Evolutionary conservation across 2,888 invertebrate genomes (phyloP).

Genomic region (Hyppa rectilinea): DNA sequence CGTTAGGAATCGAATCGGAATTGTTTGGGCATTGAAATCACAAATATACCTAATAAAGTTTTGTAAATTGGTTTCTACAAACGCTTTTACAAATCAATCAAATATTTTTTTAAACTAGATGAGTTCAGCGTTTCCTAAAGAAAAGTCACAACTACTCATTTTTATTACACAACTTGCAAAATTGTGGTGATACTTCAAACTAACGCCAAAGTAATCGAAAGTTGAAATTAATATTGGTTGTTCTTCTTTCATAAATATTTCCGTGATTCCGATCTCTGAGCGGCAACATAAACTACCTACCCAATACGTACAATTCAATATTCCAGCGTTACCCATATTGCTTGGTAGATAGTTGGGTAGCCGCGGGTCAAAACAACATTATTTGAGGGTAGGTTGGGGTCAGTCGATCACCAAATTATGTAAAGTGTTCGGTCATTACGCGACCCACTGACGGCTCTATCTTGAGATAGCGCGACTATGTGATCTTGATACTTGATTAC

Average conservation of each 20-base stretch:
- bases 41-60: too few species aligned
- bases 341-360: constrained; percentile 49
- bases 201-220: neutral
- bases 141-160: too few species aligned
- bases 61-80: too few species aligned
- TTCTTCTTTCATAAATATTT: neutral
- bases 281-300: constrained; percentile 11
- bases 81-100: too few species aligned
- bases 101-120: too few species aligned
- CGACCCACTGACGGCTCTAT: constrained; percentile 81
- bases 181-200: neutral
- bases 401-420: constrained; percentile 87
- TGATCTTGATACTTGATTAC: constrained; percentile 77
- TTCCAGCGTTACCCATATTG: constrained; percentile 49
- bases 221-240: neutral
- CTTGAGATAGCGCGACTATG: constrained; percentile 58
- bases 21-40: neutral
- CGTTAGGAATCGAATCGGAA: neutral
- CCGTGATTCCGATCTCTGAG: neutral
- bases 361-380: constrained; percentile 57
- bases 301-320: constrained; percentile 52
- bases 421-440: constrained; percentile 88
- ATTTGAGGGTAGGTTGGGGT: constrained; percentile 71
- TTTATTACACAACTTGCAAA: too few species aligned
- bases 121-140: too few species aligned